These are phyloP conservation scores for Tenthredo scrophulariae DNA, from an alignment of 2,888 invertebrate species.

Conservation along the genomic window DNA sequence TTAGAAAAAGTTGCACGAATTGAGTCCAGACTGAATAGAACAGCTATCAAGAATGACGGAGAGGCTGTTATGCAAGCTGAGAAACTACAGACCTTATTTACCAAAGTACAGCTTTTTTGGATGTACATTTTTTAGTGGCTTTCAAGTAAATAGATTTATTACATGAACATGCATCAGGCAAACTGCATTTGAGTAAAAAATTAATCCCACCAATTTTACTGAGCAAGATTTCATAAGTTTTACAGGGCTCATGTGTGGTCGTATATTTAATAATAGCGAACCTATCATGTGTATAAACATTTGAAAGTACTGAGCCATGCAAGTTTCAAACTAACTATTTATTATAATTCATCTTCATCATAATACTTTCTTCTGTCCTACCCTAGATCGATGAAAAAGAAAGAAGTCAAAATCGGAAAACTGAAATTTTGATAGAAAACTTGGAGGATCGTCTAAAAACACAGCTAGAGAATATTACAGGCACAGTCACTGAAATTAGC, in stretches of 20 bases:
- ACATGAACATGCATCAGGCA: neutral
- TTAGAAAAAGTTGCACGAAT: constrained; percentile 65
- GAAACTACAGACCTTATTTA: constrained; percentile 59
- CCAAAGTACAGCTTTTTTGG: constrained; percentile 59
- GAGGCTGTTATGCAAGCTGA: constrained; percentile 60
- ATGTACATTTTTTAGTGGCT: neutral
- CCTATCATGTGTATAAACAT: neutral
- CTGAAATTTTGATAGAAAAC: constrained; percentile 81
- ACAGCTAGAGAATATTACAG: constrained; percentile 77
- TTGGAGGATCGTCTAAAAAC: constrained; percentile 79
- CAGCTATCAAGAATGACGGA: constrained; percentile 59
- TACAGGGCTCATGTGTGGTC: no score
- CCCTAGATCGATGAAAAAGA: constrained; percentile 85
- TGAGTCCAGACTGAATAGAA: constrained; percentile 63
- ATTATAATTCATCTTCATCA: neutral
- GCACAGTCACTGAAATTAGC: constrained; percentile 77
- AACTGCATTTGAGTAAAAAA: neutral
- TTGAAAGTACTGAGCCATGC: neutral
- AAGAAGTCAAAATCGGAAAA: constrained; percentile 83
- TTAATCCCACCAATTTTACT: no score
- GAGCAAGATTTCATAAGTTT: constrained; percentile 54
- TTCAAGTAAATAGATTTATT: constrained; percentile 3
- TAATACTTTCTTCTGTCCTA: neutral
- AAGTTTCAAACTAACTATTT: neutral
- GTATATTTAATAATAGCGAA: constrained; percentile 58